Conservation (phyloP, 2,888 invertebrate genomes). For the Agrilus biguttatus region DNA sequence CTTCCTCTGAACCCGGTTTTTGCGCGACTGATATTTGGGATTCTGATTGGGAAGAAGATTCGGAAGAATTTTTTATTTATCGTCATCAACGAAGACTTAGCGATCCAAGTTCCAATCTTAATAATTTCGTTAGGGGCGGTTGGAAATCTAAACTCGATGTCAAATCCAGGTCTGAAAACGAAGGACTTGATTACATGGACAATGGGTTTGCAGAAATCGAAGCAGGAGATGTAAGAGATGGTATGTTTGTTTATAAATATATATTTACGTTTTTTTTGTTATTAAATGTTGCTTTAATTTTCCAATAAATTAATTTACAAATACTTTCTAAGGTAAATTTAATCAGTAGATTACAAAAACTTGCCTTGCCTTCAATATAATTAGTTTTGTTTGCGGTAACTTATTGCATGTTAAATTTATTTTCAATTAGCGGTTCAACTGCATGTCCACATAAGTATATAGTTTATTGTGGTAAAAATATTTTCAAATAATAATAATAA, state of each 20-base stretch:
- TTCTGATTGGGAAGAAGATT: constrained; percentile 76
- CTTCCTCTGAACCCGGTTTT: constrained; percentile 76
- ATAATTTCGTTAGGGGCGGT: constrained; percentile 69
- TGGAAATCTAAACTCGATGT: constrained; percentile 58
- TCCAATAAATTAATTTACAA: too few species aligned
- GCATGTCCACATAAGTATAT: constrained; percentile 1
- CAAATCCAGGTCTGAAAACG: constrained; percentile 78
- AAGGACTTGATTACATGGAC: constrained; percentile 74
- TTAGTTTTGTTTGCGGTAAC: not conserved
- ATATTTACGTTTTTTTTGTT: too few species aligned
- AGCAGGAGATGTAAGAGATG: constrained; percentile 84
- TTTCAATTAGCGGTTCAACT: constrained; percentile 5
- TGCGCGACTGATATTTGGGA: constrained; percentile 82
- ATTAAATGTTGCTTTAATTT: too few species aligned
- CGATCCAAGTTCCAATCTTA: constrained; percentile 84
- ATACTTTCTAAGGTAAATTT: too few species aligned
- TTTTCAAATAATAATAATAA: too few species aligned
- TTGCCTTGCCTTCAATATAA: too few species aligned
- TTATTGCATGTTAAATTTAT: not conserved
- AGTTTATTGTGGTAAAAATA: too few species aligned
- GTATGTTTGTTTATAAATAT: constrained; percentile 35
- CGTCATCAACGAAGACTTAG: constrained; percentile 66
- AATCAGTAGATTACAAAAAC: too few species aligned
- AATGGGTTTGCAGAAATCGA: constrained; percentile 82
- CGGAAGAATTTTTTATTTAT: constrained; percentile 71